Base-by-base conservation (phyloP, 2,888 invertebrate genomes). In the Baccha elongata region DNA sequence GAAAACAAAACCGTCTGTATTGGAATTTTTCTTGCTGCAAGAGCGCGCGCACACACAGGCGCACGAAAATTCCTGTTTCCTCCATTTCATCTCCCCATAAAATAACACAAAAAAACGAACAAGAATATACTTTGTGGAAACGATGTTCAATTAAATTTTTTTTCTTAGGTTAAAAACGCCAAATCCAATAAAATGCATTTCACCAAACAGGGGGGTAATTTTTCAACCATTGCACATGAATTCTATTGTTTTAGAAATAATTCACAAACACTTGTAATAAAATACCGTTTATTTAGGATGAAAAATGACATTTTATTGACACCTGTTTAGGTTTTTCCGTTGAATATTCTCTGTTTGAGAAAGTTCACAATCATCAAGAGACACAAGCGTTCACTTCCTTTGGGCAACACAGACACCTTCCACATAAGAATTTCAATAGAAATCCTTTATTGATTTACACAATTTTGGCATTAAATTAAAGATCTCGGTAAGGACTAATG, bases 261-360 rank as follows among this genome's bases (percentile, higher is more conserved):
- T 72, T 50, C 72, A 76, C 55, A 6, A 58, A 32, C 68, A 73
- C 76, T 68, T 13, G 2, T 1, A 15, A 7, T 1, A 7, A 23
- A 78, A 76, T 64, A 78, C 64, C 26, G 37, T 68, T 55, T 55
- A 64, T 76, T 73, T 83, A 7, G 13, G 13, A 15, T 67, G 44
- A 62, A 64, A 76, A 83, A 83, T 62, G 44, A 73, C 67, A 68
- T 83, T 83, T 83, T 50, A 78, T 83, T 78, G 76, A 83, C 83
- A 83, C 83, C 83, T 83, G 83, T 83, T 83, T 78, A 65, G 67
- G 29, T 42, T 73, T 78, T 78, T 78, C 44, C 35, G 44, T 46
- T 17, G 55, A 46, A 58, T 40, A 50, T 78, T 52, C 62, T 75
- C 53, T 81, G 65, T 81, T 81, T 75, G 81, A 81, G 81, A 83